Base-by-base conservation (phyloP, 2,888 invertebrate genomes). In the Apamea sordens region DNA sequence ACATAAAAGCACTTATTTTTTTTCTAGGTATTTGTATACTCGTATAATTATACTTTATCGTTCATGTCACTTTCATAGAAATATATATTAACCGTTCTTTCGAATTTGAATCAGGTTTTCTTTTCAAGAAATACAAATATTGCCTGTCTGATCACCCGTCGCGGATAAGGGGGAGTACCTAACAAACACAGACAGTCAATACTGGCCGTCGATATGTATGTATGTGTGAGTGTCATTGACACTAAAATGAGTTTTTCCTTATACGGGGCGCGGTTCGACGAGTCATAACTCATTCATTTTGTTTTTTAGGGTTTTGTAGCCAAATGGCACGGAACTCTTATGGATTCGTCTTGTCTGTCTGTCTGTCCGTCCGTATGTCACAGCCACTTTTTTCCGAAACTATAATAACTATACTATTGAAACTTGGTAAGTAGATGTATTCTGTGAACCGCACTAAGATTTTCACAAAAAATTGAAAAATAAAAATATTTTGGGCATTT, bases 181-280 rank as follows among this genome's bases (percentile, higher is more conserved):
- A 41, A 36, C 69, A 85, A 75, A 84, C 59, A 84, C 67, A 79
- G 87, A 84, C 73, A 73, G 63, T 70, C 65, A 79, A 79, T 63
- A 86, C 50, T 50, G 15, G 24, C 24, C 5, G 47, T 61, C 41
- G n/a, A 61, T 73, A 24, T 65, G 15, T 84, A 13, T 65, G 67
- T 63, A 15, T 32, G 36, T 21, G 70, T 61, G 67, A 1, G 53
- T 74, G 76, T 77, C 76, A 87, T 80, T 85, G 85, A 77, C 71
- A 77, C 59, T 70, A 41, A 80, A 76, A 69, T 74, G 67, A 80
- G 21, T n/a, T 76, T 85, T 87, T 87, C 85, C 80, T 87, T 72
- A 65, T 76, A 61, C 67, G 32, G 24, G 21, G 13, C n/a, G n/a
- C 1, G 64, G 53, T 64, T 41, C 7, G 11, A 63, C 28, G 47